Base-by-base conservation (phyloP, 2,888 invertebrate species). In the Drosophila sordidula region DNA sequence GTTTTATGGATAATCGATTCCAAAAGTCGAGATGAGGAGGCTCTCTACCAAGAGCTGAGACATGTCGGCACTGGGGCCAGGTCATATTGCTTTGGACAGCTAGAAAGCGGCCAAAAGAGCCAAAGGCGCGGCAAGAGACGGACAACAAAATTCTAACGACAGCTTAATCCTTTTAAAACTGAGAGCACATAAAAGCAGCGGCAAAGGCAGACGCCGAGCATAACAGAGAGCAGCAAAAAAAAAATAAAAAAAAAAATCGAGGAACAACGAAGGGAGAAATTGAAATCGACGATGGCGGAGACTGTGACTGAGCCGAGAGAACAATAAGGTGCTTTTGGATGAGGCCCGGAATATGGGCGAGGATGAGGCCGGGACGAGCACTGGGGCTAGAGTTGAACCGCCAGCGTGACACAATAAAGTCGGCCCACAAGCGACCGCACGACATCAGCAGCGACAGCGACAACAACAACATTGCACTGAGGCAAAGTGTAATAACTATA, bases 111-210 rank as follows among this genome's bases (percentile, higher is more conserved):
- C 65, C 56, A 54, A 55, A 36, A 36, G 36, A n/a, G 44, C 29
- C 32, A 36, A 36, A 29, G 32, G 34, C 4, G 12, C 22, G 49
- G 8, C 36, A 1, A 8, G 26, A 14, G 6, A 18, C 14, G n/a
- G 1, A 8, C 52, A 70, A 56, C 58, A 59, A 71, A 74, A 81
- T 70, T 87, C 79, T 84, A 87, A 83, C 87, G 87, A 87, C 79
- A 87, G 87, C 83, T 81, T 83, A 83, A 83, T 87, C 83, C 83
- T 84, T 83, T 83, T 83, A 83, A 87, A 87, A 83, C 87, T 87
- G 87, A 79, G 87, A 81, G 87, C 83, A 84, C 87, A 83, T 87
- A 83, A 83, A 83, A 77, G 87, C 81, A 64, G 75, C 61, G 50
- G 54, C 58, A 79, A 49, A 55, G 46, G 63, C 62, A 61, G 64